Conservation (phyloP, 2,797 vertebrate species). For the Sarcoramphus papa region DNA sequence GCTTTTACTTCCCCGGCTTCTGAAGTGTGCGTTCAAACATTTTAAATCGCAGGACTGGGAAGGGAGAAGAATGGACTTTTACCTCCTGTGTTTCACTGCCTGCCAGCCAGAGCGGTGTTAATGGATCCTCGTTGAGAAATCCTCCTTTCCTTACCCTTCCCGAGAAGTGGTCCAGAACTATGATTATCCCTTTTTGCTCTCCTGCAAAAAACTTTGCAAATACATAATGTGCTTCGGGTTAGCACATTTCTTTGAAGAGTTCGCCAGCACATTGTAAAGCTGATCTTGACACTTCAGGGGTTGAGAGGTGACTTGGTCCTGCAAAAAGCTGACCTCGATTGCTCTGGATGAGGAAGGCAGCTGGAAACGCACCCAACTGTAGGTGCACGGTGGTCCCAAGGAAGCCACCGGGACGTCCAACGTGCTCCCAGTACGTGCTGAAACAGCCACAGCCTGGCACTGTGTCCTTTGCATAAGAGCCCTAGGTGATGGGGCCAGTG, state of each 20-base stretch:
- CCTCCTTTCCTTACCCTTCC: neutral
- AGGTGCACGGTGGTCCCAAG: neutral
- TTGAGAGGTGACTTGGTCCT: neutral
- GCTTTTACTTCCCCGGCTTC: constrained; percentile 25
- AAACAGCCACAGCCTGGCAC: neutral
- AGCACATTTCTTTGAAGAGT: neutral
- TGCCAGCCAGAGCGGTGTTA: neutral
- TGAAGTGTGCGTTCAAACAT: constrained; percentile 29
- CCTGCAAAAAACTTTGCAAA: neutral
- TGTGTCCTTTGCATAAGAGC: neutral
- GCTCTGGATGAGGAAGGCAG: neutral
- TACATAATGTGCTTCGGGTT: rapidly evolving
- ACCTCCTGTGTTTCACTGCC: constrained; percentile 8
- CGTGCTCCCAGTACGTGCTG: neutral
- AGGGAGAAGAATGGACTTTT: constrained; percentile 44
- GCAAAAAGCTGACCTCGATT: neutral
- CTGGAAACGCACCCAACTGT: neutral
- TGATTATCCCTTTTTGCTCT: neutral
- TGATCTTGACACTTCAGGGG: neutral
- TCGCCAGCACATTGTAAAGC: neutral
- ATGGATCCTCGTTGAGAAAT: neutral
- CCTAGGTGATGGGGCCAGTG: neutral
- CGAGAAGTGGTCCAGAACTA: neutral
- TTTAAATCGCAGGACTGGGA: constrained; percentile 43
- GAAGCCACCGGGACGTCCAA: neutral